These are phyloP conservation scores for Jacana jacana DNA, from an alignment of 2,113 vertebrate genomes.

Conservation along the genomic window DNA sequence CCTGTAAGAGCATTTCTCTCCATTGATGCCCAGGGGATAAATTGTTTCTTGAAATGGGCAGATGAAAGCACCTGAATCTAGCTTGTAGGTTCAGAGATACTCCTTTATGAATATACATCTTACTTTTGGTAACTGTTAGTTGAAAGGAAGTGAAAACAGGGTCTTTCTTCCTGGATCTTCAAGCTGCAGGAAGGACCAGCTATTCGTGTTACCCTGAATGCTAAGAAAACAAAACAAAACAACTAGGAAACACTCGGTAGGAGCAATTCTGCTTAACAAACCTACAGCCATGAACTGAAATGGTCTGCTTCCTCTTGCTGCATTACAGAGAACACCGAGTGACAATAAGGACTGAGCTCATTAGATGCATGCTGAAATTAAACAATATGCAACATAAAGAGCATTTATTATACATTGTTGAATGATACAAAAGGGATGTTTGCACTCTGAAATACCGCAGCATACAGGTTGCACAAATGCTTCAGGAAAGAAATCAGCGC, in stretches of 20 bases:
- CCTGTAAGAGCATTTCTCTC: not conserved
- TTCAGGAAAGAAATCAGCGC: not conserved
- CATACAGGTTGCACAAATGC: not conserved
- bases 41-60: not conserved
- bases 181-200: constrained; percentile 40
- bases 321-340: not conserved
- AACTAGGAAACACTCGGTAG: not conserved
- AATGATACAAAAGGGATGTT: not conserved
- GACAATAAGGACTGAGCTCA: not conserved
- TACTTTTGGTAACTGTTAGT: not conserved
- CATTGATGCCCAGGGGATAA: not conserved
- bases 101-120: not conserved
- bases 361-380: not conserved
- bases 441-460: not conserved
- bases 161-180: constrained; percentile 54
- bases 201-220: constrained; percentile 12
- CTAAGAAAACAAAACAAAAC: constrained; percentile 42
- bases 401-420: too few relatives aligned
- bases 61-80: not conserved
- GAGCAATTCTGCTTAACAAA: constrained; percentile 26
- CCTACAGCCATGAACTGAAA: not conserved
- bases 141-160: constrained; percentile 36
- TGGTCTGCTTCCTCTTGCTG: constrained; percentile 12
- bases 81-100: not conserved
- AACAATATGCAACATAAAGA: not conserved